Conservation (phyloP, 2,113 vertebrate species). For the Tachysurus vachellii region DNA sequence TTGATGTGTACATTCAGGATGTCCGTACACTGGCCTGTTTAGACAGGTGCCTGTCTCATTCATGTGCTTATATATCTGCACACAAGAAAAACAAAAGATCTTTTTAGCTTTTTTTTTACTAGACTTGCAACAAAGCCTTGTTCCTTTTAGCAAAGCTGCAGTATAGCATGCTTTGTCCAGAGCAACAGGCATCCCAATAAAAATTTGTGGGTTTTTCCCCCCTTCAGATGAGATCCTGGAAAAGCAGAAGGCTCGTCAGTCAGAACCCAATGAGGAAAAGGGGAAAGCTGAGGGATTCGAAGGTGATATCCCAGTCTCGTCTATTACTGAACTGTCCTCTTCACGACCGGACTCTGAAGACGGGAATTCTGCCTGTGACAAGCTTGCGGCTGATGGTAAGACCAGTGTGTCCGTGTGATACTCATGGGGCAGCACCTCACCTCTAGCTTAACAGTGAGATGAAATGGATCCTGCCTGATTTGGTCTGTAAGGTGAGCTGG, state of each 20-base stretch:
- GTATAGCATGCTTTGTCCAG: background rate
- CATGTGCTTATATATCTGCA: background rate
- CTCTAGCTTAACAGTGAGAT: slow-evolving; percentile 9
- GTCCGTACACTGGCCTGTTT: background rate
- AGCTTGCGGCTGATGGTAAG: slow-evolving; percentile 34
- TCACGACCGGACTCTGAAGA: slow-evolving; percentile 56
- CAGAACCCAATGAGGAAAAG: slow-evolving; percentile 76
- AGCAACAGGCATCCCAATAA: background rate
- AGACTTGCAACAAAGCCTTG: background rate
- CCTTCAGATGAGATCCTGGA: slow-evolving; percentile 82
- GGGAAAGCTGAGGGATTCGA: slow-evolving; percentile 62
- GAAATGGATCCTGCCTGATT: background rate
- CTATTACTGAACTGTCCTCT: slow-evolving; percentile 57
- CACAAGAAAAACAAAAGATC: background rate
- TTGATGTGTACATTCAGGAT: background rate
- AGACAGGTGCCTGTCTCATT: background rate
- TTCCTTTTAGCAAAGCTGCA: background rate
- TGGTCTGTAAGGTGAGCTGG: slow-evolving; percentile 7
- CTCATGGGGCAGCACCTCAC: background rate
- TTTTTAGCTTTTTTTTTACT: background rate
- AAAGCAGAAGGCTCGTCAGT: slow-evolving; percentile 76
- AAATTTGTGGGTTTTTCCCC: background rate
- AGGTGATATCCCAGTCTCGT: slow-evolving; percentile 58
- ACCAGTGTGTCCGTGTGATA: background rate
- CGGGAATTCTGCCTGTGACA: background rate